phyloP scores from a whole-genome alignment of 1,140 invertebrate species.

The Steinernema khuongi region DNA sequence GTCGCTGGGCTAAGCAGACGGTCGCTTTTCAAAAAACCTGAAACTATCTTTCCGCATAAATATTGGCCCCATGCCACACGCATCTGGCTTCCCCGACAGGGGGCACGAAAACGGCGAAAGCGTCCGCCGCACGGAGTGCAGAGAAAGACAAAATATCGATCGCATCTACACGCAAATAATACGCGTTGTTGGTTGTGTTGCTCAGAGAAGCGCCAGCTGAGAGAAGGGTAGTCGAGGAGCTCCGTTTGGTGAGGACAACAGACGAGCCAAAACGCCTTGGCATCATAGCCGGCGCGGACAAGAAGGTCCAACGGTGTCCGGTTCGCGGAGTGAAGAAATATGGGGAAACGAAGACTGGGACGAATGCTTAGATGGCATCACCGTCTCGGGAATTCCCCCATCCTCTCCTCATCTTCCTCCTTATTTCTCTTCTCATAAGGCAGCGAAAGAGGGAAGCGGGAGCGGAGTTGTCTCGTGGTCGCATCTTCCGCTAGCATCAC shows the following conservation, averaged over 20 bases:
- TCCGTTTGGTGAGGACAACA: too few relatives aligned
- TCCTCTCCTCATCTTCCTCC: neutral
- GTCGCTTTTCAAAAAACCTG: neutral
- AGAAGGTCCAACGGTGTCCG: too few relatives aligned
- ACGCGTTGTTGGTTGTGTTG: constrained; percentile 13
- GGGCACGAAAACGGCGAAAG: neutral
- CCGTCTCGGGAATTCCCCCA: neutral
- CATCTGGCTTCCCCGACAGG: neutral
- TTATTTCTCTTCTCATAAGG: neutral
- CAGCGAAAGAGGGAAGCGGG: too few relatives aligned
- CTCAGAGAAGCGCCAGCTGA: constrained; percentile 6
- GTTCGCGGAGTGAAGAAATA: too few relatives aligned
- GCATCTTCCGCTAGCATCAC: neutral
- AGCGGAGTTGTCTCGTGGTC: neutral
- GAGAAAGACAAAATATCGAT: neutral
- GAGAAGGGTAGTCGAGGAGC: too few relatives aligned
- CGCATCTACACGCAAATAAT: constrained; percentile 16
- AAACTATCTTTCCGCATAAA: neutral
- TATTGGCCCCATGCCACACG: neutral
- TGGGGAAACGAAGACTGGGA: too few relatives aligned
- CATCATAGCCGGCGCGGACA: too few relatives aligned
- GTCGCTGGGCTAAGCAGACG: neutral
- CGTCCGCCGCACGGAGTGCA: neutral
- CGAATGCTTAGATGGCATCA: neutral
- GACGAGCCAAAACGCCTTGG: too few relatives aligned